These are phyloP conservation scores for Priapulus caudatus DNA, from an alignment of 2,888 invertebrate species.

Conservation along the genomic window DNA sequence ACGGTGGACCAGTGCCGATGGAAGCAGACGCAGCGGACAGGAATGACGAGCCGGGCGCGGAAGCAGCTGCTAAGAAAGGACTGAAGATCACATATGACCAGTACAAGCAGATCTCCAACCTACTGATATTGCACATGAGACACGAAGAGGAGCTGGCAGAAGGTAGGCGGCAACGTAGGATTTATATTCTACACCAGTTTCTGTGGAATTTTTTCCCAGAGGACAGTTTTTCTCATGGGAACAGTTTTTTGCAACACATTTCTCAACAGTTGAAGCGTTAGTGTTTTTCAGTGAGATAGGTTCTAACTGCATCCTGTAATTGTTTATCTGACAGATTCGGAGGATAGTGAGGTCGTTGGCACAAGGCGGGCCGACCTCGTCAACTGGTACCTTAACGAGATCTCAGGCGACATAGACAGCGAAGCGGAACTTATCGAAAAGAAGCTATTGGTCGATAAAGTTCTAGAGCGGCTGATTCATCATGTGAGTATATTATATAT, in stretches of 20 bases:
- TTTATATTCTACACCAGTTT: background rate
- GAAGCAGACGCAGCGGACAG: no score
- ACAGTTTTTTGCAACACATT: no score
- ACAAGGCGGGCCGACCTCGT: constrained; percentile 63
- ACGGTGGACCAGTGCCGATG: no score
- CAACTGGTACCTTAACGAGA: constrained; percentile 81
- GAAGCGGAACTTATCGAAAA: constrained; percentile 79
- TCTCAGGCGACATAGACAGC: constrained; percentile 72
- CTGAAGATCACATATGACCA: constrained; percentile 70
- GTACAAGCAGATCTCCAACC: constrained; percentile 79
- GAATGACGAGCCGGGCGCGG: no score
- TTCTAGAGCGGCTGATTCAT: constrained; percentile 77
- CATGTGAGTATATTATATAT: constrained; percentile 57
- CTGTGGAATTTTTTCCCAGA: background rate
- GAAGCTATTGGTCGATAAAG: constrained; percentile 80
- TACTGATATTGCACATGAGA: constrained; percentile 78
- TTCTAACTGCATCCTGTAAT: no score
- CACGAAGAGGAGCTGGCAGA: constrained; percentile 53
- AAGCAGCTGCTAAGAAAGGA: background rate
- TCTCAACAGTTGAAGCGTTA: no score
- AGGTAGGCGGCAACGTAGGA: constrained; percentile 25
- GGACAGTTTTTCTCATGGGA: no score
- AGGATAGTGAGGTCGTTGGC: constrained; percentile 31
- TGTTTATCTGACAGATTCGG: no score
- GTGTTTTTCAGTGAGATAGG: no score